These are phyloP conservation scores for Oceanodroma tethys DNA, from an alignment of 2,113 vertebrate species.

Conservation along the genomic window DNA sequence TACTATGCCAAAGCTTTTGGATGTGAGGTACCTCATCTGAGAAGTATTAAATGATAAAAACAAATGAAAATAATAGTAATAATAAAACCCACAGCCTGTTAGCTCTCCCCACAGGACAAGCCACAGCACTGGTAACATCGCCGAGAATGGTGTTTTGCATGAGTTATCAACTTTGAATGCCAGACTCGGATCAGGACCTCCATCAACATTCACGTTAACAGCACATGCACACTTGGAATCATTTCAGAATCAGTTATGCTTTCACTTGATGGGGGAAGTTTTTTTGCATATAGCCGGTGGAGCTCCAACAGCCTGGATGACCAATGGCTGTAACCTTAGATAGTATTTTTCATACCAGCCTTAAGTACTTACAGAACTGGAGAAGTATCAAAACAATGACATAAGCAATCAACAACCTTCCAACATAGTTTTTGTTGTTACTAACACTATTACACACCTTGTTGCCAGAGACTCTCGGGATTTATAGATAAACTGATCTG, in stretches of 20 bases:
- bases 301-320: neutral
- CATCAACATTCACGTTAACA: neutral
- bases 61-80: neutral
- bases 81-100: neutral
- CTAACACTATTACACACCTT: neutral
- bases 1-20: neutral
- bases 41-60: neutral
- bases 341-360: neutral
- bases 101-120: neutral
- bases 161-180: neutral
- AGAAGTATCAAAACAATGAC: neutral
- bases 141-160: neutral
- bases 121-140: neutral
- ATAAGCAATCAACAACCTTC: neutral
- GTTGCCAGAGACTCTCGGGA: neutral
- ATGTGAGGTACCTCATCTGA: neutral
- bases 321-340: neutral
- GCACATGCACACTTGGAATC: fast-evolving
- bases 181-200: neutral
- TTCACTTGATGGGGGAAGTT: neutral
- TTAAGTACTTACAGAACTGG: neutral
- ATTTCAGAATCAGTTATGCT: neutral
- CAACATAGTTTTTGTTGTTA: neutral
- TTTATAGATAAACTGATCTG: neutral
- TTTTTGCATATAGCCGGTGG: neutral